Percentiles rank a stretch among this genome's conserved stretches.
phyloP scores from a whole-genome alignment of 2,888 invertebrate genomes.

The Trissoscelio sp. region DNA sequence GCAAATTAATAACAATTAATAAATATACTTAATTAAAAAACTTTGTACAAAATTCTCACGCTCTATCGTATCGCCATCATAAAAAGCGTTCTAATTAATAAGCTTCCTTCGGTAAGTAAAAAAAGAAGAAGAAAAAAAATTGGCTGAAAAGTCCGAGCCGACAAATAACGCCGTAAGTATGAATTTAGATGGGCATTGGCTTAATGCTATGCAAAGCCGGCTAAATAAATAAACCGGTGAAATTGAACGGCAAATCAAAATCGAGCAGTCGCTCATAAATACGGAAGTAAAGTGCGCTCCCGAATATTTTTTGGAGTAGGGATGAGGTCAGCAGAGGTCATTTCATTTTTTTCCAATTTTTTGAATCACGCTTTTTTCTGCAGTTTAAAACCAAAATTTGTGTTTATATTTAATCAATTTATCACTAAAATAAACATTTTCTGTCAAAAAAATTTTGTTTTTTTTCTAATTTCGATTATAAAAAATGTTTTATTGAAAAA shows the following conservation, averaged over 20 bases:
- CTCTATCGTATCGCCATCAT: neutral
- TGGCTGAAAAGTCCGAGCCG: neutral
- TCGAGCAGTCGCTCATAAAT: neutral
- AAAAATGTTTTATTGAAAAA: no score
- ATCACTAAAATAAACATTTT: no score
- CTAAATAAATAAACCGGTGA: slow-evolving; percentile 16
- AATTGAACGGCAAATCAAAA: slow-evolving; percentile 16
- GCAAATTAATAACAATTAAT: neutral
- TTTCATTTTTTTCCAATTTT: no score
- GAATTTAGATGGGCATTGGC: slow-evolving; percentile 9
- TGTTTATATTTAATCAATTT: no score
- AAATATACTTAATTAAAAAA: neutral
- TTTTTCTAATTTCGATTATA: no score
- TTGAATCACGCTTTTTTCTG: no score
- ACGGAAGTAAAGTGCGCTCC: neutral
- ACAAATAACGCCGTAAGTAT: neutral
- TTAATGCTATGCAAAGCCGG: slow-evolving; percentile 5
- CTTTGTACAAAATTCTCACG: neutral
- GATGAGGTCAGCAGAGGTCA: no score
- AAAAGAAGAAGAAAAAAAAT: no score
- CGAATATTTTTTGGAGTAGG: no score
- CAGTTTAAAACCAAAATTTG: no score
- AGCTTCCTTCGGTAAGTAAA: neutral
- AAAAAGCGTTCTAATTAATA: neutral
- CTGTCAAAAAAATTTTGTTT: no score